Percentiles rank a stretch among this genome's conserved stretches.
These are phyloP conservation scores for Ganaspis sp. DNA, from an alignment of 1,140 invertebrate species.

Conservation along the genomic window DNA sequence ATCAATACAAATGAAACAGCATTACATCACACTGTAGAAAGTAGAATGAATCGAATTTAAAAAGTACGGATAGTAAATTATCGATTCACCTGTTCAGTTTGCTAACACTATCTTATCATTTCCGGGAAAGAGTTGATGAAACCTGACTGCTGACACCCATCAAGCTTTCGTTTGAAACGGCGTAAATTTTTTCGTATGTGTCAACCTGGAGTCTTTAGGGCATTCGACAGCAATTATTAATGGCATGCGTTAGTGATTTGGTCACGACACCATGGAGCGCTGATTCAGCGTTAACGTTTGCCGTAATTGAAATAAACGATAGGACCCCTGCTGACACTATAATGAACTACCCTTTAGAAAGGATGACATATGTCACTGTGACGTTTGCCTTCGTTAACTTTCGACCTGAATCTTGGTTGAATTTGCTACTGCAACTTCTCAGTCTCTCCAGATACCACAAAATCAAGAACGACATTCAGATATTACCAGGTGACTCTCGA, in stretches of 20 bases:
- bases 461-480: conserved; percentile 22
- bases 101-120: conserved; percentile 1
- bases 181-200: neutral
- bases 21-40: no score
- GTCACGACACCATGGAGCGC: conserved; percentile 33
- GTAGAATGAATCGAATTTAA: no score
- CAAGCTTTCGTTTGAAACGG: neutral
- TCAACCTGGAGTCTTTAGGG: neutral
- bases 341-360: conserved; percentile 58
- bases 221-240: conserved; percentile 41
- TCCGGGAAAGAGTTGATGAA: neutral
- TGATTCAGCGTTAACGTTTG: conserved; percentile 57
- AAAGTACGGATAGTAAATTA: neutral
- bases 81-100: neutral
- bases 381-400: conserved; percentile 49
- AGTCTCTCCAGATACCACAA: conserved; percentile 2
- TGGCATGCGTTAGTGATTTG: conserved; percentile 45
- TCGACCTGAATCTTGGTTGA: conserved; percentile 30
- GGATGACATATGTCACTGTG: conserved; percentile 57
- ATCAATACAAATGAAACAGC: no score
- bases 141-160: neutral
- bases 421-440: conserved; percentile 1
- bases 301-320: conserved; percentile 63
- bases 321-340: conserved; percentile 44
- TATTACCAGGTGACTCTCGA: conserved; percentile 1